Base-by-base conservation (phyloP, 2,888 invertebrate genomes). In the Cerceris ruficornis region DNA sequence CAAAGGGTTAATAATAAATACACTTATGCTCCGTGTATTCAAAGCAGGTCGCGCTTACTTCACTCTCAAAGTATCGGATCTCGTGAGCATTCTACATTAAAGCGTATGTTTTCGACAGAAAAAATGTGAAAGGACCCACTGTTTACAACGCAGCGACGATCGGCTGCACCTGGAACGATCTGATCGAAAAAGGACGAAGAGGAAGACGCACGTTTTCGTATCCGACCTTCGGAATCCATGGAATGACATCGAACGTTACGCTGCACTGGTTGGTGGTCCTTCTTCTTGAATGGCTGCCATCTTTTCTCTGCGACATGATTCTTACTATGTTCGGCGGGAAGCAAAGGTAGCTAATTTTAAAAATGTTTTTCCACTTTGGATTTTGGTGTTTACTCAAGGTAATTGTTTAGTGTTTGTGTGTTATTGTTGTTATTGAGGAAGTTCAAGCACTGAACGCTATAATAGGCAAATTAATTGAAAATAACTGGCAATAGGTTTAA, bases 251-350 rank as follows among this genome's bases (percentile, higher is more conserved):
- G 11, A 74, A 81, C 50, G 67, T 41, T 5, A n/a, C 80, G 62
- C 43, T 89, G 28, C 82, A 90, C 69, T 89, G 89, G 86, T 72
- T 87, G 15, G 69, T 89, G 57, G 87, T 91, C 13, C 65, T 88
- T 15, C 69, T 91, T 0, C 75, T 90, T 41, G 91, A 91, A 80
- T 91, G 90, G 90, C 65, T 91, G 64, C 91, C 91, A 54, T 88
- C 89, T 57, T 55, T 81, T 46, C 52, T 90, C n/a, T 88, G 90
- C 75, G 91, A 91, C 80, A 75, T 69, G 42, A 66, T 87, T 54
- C 77, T 90, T 14, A 67, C 67, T 14, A 14, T 86, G 42, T 71
- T 77, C 61, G 84, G 87, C 11, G 85, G 69, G 57, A 90, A 90
- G 77, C 81, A 80, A 66, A 90, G 88, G 91, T 91, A 28, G 4